Evolutionary conservation across 2,888 invertebrate species (phyloP).

Genomic region (Lasiommata megera): DNA sequence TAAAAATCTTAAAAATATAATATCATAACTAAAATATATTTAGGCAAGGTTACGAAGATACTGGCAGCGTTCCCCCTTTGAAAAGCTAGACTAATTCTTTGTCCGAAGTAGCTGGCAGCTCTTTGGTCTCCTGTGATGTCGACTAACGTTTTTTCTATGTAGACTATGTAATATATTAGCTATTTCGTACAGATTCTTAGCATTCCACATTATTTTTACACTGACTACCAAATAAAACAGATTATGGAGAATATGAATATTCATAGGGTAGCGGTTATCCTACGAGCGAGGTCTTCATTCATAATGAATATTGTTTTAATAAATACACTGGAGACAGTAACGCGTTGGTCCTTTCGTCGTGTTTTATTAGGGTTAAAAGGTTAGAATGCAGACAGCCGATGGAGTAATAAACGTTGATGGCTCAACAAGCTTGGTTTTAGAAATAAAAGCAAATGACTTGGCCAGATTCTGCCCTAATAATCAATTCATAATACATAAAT

Average conservation of each 20-base stretch:
- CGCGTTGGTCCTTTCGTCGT: background rate
- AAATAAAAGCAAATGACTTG: too few relatives aligned
- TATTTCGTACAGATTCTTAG: background rate
- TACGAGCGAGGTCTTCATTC: constrained; percentile 6
- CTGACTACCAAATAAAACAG: constrained; percentile 17
- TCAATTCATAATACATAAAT: too few relatives aligned
- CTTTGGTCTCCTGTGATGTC: too few relatives aligned
- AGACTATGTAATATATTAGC: background rate
- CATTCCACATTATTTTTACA: background rate
- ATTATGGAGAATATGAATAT: constrained; percentile 24
- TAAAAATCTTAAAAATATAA: too few relatives aligned
- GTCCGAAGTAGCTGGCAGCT: too few relatives aligned
- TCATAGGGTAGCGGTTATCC: constrained; percentile 16
- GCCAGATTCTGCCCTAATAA: too few relatives aligned
- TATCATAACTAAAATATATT: too few relatives aligned
- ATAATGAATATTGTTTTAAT: constrained; percentile 17
- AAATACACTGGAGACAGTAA: constrained; percentile 3
- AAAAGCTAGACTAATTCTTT: too few relatives aligned
- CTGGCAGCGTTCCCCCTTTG: too few relatives aligned
- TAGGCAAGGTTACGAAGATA: too few relatives aligned
- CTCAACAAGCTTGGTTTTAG: background rate
- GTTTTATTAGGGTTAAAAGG: background rate
- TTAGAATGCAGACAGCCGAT: background rate
- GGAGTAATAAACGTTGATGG: background rate
- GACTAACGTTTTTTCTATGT: too few relatives aligned